A percentile compares a stretch with the other conserved stretches of the same genome.
Conservation (phyloP, 2,113 vertebrate genomes). For the Cynoglossus semilaevis region DNA sequence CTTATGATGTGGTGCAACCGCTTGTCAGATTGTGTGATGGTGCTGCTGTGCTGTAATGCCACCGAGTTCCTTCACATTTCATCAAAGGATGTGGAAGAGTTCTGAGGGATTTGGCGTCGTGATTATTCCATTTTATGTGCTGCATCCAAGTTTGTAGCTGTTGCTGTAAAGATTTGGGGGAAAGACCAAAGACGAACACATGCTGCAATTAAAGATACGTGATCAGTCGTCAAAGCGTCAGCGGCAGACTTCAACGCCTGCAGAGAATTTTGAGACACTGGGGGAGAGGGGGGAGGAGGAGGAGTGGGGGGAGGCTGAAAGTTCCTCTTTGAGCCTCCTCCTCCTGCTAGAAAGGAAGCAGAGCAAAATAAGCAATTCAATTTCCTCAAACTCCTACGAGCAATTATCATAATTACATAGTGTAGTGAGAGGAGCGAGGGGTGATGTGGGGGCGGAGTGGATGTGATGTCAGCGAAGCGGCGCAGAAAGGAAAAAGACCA, state of each 20-base stretch:
- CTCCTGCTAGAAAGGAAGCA: constrained; percentile 41
- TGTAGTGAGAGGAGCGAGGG: constrained; percentile 35
- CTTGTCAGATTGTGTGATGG: not conserved
- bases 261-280: no score
- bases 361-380: constrained; percentile 56
- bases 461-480: constrained; percentile 45
- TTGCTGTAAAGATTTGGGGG: not conserved
- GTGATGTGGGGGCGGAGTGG: constrained; percentile 7
- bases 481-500: constrained; percentile 43
- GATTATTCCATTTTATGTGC: no score
- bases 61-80: not conserved
- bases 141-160: not conserved
- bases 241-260: constrained; percentile 1
- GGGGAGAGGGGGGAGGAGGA: constrained; percentile 18
- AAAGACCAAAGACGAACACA: constrained; percentile 1
- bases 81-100: no score
- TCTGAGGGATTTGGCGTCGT: no score
- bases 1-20: constrained; percentile 1
- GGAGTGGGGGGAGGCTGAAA: no score
- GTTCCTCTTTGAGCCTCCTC: no score
- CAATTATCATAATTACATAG: constrained; percentile 69
- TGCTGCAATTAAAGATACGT: constrained; percentile 14
- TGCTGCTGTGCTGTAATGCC: not conserved
- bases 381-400: constrained; percentile 60
- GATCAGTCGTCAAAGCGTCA: constrained; percentile 8